A percentile compares a stretch with the other conserved stretches of the same genome.
Evolutionary conservation across 2,797 vertebrate genomes (phyloP).

Genomic region (Lemur catta): DNA sequence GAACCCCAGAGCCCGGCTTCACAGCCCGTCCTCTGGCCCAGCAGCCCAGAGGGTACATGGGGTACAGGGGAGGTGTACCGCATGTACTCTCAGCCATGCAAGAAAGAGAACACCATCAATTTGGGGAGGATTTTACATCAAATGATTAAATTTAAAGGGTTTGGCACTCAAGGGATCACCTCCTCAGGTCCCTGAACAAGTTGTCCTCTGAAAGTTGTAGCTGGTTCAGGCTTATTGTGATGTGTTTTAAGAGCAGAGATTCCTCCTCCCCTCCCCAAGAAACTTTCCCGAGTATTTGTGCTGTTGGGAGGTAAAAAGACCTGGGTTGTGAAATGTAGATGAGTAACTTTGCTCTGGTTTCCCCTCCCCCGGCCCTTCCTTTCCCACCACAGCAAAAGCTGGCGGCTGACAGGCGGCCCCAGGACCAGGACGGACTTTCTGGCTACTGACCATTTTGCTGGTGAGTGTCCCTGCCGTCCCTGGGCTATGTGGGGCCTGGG

Average conservation of each 20-base stretch:
- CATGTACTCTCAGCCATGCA: no score
- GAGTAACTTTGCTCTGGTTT: slow-evolving; percentile 11
- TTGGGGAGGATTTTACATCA: neutral
- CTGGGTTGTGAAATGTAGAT: neutral
- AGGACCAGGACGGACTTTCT: slow-evolving; percentile 99
- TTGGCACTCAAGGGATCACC: neutral
- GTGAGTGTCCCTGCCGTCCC: slow-evolving; percentile 85
- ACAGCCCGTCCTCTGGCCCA: no score
- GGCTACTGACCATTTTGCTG: slow-evolving; percentile 99
- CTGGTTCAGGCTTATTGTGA: neutral
- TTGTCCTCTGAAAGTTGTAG: neutral
- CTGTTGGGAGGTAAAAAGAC: neutral
- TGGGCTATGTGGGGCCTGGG: neutral
- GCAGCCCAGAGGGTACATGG: neutral
- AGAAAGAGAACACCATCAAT: neutral
- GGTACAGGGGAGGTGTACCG: neutral
- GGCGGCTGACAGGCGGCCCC: slow-evolving; percentile 98
- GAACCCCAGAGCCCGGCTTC: neutral
- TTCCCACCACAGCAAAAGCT: slow-evolving; percentile 90
- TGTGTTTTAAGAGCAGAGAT: neutral
- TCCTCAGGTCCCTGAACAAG: neutral
- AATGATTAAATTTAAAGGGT: neutral
- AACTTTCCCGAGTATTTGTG: neutral
- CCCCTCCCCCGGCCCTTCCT: neutral
- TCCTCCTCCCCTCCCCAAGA: neutral